Evolutionary conservation across 2,113 vertebrate species (phyloP).

Genomic region (Sisor rabdophorus): DNA sequence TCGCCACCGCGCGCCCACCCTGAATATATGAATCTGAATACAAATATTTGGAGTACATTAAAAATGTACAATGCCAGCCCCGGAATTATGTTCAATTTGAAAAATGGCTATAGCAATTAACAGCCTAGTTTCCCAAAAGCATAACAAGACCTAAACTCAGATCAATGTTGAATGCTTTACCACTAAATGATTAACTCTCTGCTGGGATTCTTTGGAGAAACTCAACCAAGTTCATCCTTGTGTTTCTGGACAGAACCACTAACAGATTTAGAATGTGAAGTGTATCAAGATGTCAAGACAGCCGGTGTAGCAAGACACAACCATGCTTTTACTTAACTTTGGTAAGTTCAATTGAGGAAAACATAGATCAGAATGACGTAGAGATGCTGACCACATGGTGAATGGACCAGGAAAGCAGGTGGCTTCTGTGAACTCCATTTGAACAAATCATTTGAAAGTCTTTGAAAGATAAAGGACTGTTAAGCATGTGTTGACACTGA

Average conservation of each 20-base stretch:
- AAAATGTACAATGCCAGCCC: not conserved
- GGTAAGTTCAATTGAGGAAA: constrained; percentile 21
- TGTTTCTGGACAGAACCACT: constrained; percentile 39
- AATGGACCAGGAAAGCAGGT: constrained; percentile 3
- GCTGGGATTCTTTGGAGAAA: not conserved
- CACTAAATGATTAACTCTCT: not conserved
- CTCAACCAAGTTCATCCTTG: not conserved
- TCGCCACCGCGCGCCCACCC: too few species aligned
- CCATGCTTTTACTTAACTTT: constrained; percentile 15
- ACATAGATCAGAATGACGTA: constrained; percentile 22
- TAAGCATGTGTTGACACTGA: constrained; percentile 32
- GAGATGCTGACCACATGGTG: constrained; percentile 34
- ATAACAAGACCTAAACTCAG: not conserved
- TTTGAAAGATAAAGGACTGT: constrained; percentile 29
- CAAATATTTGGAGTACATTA: not conserved
- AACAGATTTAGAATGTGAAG: constrained; percentile 44
- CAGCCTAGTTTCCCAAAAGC: not conserved
- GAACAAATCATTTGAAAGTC: constrained; percentile 34
- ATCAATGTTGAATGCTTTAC: not conserved
- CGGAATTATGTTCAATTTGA: constrained; percentile 12
- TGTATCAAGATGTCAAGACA: constrained; percentile 48
- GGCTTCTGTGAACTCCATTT: constrained; percentile 26
- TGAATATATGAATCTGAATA: not conserved
- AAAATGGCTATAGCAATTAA: constrained; percentile 8
- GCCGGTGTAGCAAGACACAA: constrained; percentile 34